Percentiles rank a stretch among this genome's conserved stretches.
Evolutionary conservation across 2,113 vertebrate species (phyloP).

Genomic region (Emydura subglobosa): DNA sequence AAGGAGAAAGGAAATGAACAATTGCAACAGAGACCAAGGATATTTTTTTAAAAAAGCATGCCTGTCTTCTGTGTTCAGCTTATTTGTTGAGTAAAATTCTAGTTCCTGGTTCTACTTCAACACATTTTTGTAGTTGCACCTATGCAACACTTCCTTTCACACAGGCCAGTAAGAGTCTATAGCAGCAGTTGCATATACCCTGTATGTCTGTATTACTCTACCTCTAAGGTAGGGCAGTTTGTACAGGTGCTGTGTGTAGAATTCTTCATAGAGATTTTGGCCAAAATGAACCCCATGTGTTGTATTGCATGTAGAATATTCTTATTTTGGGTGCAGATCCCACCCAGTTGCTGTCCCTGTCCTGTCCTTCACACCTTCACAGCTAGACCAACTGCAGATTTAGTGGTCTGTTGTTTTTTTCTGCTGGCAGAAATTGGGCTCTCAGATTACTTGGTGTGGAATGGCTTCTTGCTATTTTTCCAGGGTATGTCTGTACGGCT

Average conservation of each 20-base stretch:
- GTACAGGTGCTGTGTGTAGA: neutral
- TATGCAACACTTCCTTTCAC: neutral
- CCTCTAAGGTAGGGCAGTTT: neutral
- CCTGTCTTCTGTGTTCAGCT: neutral
- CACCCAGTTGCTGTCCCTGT: neutral
- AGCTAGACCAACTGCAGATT: neutral
- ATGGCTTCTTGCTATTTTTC: neutral
- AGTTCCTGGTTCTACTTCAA: neutral
- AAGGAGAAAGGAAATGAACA: neutral
- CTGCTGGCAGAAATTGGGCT: neutral
- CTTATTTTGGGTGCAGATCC: neutral
- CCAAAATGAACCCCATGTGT: rapidly evolving
- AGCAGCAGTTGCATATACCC: rapidly evolving
- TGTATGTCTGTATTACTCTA: neutral
- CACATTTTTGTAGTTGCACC: neutral
- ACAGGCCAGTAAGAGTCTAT: neutral
- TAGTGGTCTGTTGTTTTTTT: neutral
- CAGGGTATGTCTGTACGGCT: rapidly evolving
- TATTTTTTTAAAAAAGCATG: neutral
- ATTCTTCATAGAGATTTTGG: neutral
- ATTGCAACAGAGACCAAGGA: neutral
- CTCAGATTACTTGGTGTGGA: neutral
- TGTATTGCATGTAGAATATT: neutral
- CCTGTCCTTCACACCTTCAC: neutral
- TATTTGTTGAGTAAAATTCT: neutral